phyloP scores from a whole-genome alignment of 1,140 invertebrate species.

The Zaprionus nigranus region DNA sequence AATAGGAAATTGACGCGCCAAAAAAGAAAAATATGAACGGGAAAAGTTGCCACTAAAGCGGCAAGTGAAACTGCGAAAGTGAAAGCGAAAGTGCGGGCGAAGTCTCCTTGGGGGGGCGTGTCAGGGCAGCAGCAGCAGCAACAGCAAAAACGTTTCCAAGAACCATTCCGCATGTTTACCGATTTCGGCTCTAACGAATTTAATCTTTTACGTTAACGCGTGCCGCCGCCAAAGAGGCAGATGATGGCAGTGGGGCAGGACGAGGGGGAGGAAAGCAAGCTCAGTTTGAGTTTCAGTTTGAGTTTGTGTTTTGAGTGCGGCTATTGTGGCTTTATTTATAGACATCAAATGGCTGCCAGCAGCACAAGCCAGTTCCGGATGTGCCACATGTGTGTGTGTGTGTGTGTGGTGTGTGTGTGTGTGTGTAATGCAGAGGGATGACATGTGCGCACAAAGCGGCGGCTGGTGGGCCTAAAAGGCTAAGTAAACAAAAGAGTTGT shows the following conservation, averaged over 20 bases:
- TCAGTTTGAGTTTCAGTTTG: conserved; percentile 19
- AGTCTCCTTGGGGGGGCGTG: conserved; percentile 8
- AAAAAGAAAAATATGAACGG: conserved; percentile 63
- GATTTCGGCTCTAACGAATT: conserved; percentile 59
- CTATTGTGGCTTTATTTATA: conserved; percentile 74
- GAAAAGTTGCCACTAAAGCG: conserved; percentile 21
- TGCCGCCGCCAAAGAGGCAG: conserved; percentile 22
- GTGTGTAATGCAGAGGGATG: conserved; percentile 46
- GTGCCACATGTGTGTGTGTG: conserved; percentile 37
- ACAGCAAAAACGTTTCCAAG: not conserved
- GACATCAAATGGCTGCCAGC: conserved; percentile 69
- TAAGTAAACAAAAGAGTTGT: conserved; percentile 72
- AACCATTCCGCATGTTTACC: conserved; percentile 37
- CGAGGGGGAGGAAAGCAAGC: not conserved
- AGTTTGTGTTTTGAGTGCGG: conserved; percentile 30
- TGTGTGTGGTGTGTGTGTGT: conserved; percentile 10
- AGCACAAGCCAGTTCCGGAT: conserved; percentile 40
- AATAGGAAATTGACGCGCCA: conserved; percentile 73
- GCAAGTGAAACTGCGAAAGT: conserved; percentile 1
- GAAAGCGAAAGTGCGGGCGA: conserved; percentile 5
- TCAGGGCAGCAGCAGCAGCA: conserved; percentile 6
- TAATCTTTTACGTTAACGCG: conserved; percentile 72
- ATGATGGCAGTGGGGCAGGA: not conserved
- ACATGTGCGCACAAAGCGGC: conserved; percentile 48
- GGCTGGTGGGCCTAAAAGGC: conserved; percentile 38